These are phyloP conservation scores for Tapirus terrestris DNA, from an alignment of 2,113 vertebrate genomes.

Conservation along the genomic window DNA sequence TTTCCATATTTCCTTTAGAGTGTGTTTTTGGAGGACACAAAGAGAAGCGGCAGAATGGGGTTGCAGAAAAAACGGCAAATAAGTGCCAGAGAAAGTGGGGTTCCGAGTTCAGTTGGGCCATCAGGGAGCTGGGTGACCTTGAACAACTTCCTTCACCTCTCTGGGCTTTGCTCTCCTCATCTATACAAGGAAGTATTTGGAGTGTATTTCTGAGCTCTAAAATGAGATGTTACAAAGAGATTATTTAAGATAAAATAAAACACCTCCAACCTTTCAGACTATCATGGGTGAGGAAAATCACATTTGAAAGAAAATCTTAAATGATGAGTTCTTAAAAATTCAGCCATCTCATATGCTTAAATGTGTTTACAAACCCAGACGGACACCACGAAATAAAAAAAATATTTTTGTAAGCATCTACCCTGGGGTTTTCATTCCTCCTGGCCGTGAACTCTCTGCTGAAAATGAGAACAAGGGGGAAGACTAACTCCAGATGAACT, in stretches of 20 bases:
- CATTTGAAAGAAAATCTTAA: neutral
- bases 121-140: neutral
- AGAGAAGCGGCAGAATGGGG: neutral
- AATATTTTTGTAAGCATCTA: neutral
- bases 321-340: neutral
- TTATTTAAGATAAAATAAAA: constrained; percentile 2
- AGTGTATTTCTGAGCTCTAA: neutral
- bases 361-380: neutral
- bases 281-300: neutral
- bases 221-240: neutral
- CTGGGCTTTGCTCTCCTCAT: neutral
- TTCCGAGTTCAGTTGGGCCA: neutral
- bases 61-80: neutral
- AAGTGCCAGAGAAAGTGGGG: neutral
- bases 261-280: neutral
- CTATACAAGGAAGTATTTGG: neutral
- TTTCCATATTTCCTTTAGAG: neutral
- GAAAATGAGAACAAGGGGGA: neutral
- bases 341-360: neutral
- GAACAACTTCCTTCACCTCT: neutral
- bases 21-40: neutral
- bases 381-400: neutral
- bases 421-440: neutral
- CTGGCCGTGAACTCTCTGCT: neutral
- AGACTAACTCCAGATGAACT: neutral